Evolutionary conservation across 2,888 invertebrate species (phyloP).

Genomic region (Platycheirus albimanus): DNA sequence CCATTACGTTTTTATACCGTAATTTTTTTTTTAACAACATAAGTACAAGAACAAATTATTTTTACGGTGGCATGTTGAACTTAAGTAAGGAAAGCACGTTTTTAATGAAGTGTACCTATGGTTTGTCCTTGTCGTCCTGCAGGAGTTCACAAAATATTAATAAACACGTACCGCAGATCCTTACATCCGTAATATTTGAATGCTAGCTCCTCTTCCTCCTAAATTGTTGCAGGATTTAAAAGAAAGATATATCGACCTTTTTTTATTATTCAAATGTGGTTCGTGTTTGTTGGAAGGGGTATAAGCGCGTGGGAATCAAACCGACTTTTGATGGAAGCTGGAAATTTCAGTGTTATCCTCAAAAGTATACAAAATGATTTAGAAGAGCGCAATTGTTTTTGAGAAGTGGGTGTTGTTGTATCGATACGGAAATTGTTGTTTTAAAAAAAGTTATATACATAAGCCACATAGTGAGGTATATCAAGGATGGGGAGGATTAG

Average conservation of each 20-base stretch:
- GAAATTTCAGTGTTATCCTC: neutral
- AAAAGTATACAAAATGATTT: constrained; percentile 3
- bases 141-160: neutral
- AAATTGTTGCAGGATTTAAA: neutral
- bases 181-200: constrained; percentile 18
- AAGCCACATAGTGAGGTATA: too few species aligned
- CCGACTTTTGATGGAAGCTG: neutral
- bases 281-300: neutral
- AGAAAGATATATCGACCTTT: neutral
- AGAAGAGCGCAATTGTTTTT: neutral
- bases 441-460: too few species aligned
- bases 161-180: constrained; percentile 19
- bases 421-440: constrained; percentile 16
- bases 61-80: constrained; percentile 9
- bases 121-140: constrained; percentile 1
- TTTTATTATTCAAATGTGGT: constrained; percentile 1
- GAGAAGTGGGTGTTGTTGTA: neutral
- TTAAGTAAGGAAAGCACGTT: constrained; percentile 22
- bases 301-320: neutral
- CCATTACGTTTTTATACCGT: neutral
- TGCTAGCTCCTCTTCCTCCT: neutral
- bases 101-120: constrained; percentile 13
- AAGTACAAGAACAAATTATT: neutral
- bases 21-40: too few species aligned
- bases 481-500: too few species aligned